Percentiles rank a stretch among this genome's conserved stretches.
Evolutionary conservation across 2,888 invertebrate genomes (phyloP).

Genomic region (Leptopilina drosophilae): DNA sequence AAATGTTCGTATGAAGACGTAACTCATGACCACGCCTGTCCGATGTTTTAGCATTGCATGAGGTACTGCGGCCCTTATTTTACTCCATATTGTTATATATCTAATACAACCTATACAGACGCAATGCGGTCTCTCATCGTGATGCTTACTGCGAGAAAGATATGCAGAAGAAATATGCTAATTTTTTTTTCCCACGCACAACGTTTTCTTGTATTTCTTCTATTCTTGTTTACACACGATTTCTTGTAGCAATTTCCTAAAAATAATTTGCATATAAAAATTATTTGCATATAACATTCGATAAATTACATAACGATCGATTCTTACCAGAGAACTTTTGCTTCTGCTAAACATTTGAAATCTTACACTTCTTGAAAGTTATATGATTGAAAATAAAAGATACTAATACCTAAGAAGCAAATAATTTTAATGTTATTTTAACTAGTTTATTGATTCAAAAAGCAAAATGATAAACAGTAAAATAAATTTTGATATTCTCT

Average conservation of each 20-base stretch:
- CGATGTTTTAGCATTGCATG: slow-evolving; percentile 61
- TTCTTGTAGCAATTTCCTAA: background rate
- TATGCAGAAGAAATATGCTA: slow-evolving; percentile 40
- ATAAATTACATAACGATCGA: too few relatives aligned
- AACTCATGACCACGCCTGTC: slow-evolving; percentile 68
- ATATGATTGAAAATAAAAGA: too few relatives aligned
- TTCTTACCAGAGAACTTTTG: too few relatives aligned
- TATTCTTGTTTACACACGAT: background rate
- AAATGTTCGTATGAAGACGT: slow-evolving; percentile 63
- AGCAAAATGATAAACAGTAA: too few relatives aligned
- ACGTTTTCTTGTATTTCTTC: background rate
- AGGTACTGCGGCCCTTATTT: slow-evolving; percentile 52
- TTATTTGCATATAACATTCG: too few relatives aligned
- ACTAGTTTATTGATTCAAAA: too few relatives aligned
- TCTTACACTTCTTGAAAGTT: too few relatives aligned
- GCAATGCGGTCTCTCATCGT: slow-evolving; percentile 57
- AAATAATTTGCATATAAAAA: too few relatives aligned
- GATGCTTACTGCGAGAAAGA: slow-evolving; percentile 48
- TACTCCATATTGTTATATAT: slow-evolving; percentile 34
- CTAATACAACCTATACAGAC: slow-evolving; percentile 44
- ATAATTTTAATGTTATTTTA: too few relatives aligned
- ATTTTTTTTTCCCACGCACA: slow-evolving; percentile 40
- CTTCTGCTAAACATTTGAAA: too few relatives aligned
- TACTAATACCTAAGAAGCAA: too few relatives aligned
- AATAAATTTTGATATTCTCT: too few relatives aligned